Evolutionary conservation across 2,888 invertebrate genomes (phyloP).

Genomic region (Nineta flava): DNA sequence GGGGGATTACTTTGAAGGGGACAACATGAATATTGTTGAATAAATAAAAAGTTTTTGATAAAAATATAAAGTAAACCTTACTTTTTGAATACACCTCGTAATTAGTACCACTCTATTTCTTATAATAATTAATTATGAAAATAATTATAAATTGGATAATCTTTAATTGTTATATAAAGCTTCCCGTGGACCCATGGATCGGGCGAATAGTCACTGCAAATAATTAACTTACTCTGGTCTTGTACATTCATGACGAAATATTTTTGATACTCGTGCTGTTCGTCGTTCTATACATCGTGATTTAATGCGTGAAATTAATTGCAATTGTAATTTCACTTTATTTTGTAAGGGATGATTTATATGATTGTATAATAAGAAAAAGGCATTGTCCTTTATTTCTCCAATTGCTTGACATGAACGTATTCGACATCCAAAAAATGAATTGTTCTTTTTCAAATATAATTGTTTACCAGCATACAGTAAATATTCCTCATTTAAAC

Average conservation of each 20-base stretch:
- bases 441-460: constrained; percentile 3
- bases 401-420: constrained; percentile 4
- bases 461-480: constrained; percentile 6
- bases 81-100: no score
- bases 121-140: no score
- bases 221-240: constrained; percentile 2
- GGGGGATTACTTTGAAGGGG: no score
- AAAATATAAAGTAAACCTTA: no score
- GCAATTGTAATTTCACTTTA: constrained; percentile 3
- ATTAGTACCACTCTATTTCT: no score
- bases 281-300: neutral
- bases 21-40: no score
- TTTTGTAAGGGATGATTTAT: constrained; percentile 2
- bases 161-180: no score
- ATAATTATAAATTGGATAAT: no score
- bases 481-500: constrained; percentile 1
- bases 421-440: constrained; percentile 2
- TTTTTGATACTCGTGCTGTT: constrained; percentile 4
- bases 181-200: no score
- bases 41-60: no score
- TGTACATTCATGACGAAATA: constrained; percentile 5
- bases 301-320: constrained; percentile 6
- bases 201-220: no score
- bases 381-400: neutral
- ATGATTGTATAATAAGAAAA: constrained; percentile 1